These are phyloP conservation scores for Cynopterus sphinx DNA, from an alignment of 2,797 vertebrate species.

Conservation along the genomic window DNA sequence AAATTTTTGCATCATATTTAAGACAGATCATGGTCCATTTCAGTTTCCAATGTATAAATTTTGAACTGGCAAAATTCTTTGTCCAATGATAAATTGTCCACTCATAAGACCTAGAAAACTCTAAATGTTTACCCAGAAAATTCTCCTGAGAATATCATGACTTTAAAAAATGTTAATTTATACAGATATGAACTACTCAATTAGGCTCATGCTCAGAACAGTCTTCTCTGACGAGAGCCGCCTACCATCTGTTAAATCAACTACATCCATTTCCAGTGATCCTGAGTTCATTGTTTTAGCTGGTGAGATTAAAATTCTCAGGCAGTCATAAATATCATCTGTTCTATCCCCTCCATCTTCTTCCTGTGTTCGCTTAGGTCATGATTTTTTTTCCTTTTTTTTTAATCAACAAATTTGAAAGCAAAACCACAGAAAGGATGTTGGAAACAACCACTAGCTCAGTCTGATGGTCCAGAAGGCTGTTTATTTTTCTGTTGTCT, in stretches of 20 bases:
- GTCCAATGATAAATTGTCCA: slow-evolving; percentile 60
- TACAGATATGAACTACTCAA: slow-evolving; percentile 80
- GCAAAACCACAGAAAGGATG: neutral
- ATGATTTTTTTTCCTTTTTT: slow-evolving; percentile 64
- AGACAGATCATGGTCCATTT: neutral
- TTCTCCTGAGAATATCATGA: slow-evolving; percentile 65
- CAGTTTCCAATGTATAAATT: slow-evolving; percentile 44
- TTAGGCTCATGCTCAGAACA: slow-evolving; percentile 79
- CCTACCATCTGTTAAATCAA: slow-evolving; percentile 85
- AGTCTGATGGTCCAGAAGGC: neutral
- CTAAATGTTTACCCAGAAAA: slow-evolving; percentile 64
- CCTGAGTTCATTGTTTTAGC: slow-evolving; percentile 73
- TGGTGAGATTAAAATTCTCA: slow-evolving; percentile 74
- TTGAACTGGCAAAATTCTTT: slow-evolving; percentile 55
- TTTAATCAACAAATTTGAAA: slow-evolving; percentile 76
- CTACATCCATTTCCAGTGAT: slow-evolving; percentile 81
- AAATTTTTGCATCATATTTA: slow-evolving; percentile 51
- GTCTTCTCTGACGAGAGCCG: slow-evolving; percentile 76
- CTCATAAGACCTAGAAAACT: slow-evolving; percentile 30
- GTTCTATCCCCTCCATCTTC: slow-evolving; percentile 52
- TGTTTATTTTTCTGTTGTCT: slow-evolving; percentile 16
- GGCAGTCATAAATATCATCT: slow-evolving; percentile 78
- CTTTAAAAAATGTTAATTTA: slow-evolving; percentile 85
- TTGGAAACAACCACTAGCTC: neutral
- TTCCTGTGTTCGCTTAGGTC: slow-evolving; percentile 30